Evolutionary conservation across 1,140 invertebrate species (phyloP).

Genomic region (Himalopsyche phryganea): DNA sequence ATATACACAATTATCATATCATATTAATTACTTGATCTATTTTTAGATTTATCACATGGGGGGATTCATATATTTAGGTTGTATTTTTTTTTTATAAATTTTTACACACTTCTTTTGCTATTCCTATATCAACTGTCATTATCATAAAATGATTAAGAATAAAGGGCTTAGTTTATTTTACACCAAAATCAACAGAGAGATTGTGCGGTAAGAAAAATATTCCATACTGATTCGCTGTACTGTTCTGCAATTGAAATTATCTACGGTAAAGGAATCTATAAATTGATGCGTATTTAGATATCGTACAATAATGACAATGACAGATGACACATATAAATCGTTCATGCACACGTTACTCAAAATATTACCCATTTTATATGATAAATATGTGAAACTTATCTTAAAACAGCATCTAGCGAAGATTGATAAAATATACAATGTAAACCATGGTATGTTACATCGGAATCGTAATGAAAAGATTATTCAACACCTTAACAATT

Average conservation of each 20-base stretch:
- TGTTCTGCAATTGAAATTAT: too few relatives aligned
- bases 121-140: background rate
- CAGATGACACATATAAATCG: background rate
- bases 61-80: conserved; percentile 31
- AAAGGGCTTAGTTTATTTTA: too few relatives aligned
- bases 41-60: conserved; percentile 31
- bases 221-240: too few relatives aligned
- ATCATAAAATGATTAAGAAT: too few relatives aligned
- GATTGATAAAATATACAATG: conserved; percentile 13
- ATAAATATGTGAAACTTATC: conserved; percentile 19
- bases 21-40: conserved; percentile 25
- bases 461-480: too few relatives aligned
- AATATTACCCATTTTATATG: conserved; percentile 14
- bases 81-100: conserved; percentile 16
- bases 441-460: background rate
- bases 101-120: background rate
- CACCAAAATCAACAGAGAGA: too few relatives aligned
- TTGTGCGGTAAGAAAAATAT: too few relatives aligned
- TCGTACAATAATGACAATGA: too few relatives aligned
- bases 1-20: conserved; percentile 31
- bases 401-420: conserved; percentile 17
- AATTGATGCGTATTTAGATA: too few relatives aligned
- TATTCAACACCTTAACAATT: too few relatives aligned
- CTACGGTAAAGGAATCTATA: too few relatives aligned
- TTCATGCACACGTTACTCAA: conserved; percentile 13